phyloP scores from a whole-genome alignment of 2,888 invertebrate species.

The Hermaeophaga mercurialis region DNA sequence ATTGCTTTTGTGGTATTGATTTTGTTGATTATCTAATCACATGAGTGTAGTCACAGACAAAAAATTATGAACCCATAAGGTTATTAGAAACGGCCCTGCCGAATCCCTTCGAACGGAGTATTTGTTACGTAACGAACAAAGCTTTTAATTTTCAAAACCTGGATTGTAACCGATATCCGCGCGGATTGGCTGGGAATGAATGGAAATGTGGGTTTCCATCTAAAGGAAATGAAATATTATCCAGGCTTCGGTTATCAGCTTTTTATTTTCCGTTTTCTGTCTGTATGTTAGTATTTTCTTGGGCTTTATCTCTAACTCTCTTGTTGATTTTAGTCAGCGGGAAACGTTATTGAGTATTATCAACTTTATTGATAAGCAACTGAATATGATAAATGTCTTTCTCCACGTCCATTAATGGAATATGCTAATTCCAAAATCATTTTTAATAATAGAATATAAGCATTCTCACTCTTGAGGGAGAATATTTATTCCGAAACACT shows the following conservation, averaged over 20 bases:
- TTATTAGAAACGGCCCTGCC: too few relatives aligned
- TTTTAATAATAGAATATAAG: too few relatives aligned
- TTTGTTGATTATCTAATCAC: too few relatives aligned
- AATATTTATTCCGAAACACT: too few relatives aligned
- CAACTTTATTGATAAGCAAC: too few relatives aligned
- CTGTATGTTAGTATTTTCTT: not conserved
- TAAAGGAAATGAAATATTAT: slow-evolving; percentile 18
- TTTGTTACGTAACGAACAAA: slow-evolving; percentile 23
- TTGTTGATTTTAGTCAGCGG: not conserved
- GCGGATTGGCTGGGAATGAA: slow-evolving; percentile 20
- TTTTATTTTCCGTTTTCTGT: slow-evolving; percentile 5
- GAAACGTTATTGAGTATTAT: not conserved
- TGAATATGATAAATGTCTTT: too few relatives aligned
- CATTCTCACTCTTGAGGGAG: too few relatives aligned
- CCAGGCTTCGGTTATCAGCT: not conserved
- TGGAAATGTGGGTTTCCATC: slow-evolving; percentile 6
- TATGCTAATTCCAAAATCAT: too few relatives aligned
- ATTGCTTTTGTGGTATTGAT: too few relatives aligned
- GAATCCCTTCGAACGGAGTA: slow-evolving; percentile 9
- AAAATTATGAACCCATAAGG: too few relatives aligned
- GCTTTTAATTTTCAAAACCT: slow-evolving; percentile 26
- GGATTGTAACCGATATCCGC: slow-evolving; percentile 18
- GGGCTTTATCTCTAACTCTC: not conserved
- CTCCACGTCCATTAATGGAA: too few relatives aligned
- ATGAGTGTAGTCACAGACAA: too few relatives aligned